Evolutionary conservation across 2,113 vertebrate species (phyloP), one percentile per base, ranked within the genome.

Genomic region (Chionodraco myersi): DNA sequence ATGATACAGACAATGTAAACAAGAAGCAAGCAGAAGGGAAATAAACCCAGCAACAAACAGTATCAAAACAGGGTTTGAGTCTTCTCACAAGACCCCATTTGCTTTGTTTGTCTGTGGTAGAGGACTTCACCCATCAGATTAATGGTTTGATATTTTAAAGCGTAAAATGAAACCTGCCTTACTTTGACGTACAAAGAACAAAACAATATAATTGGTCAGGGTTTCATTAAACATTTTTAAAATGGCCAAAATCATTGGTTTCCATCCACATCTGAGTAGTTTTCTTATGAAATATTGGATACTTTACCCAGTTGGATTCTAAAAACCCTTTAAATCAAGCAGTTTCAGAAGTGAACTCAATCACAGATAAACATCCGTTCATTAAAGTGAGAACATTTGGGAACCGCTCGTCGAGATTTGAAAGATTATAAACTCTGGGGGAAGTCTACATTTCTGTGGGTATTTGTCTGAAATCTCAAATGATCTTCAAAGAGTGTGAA

Each of bases 221-320:
- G 69, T 72, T 30, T 34, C 2, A 68, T 68, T 36, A n/a, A 13
- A 72, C 16, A 15, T 34, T 77, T 26, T 70, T 45, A 62, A 77
- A 58, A 66, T 65, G 11, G 16, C 12, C 45, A n/a, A 53, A 61
- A 62, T 36, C 23, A 67, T 1, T 58, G n/a, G 15, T 34, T 49
- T n/a, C 36, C 44, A 60, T 5, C 11, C 16, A 36, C 18, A 63
- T 57, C 23, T 47, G 18, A 56, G 14, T 54, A 21, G 1, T 18
- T 26, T 77, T 51, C n/a, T n/a, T 52, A 44, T 60, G 2, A 44
- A 62, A 21, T 48, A 56, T 15, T 6, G 4, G 26, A 52, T 16
- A 8, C 12, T 49, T 76, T 9, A 52, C 5, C 57, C 54, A 0
- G 2, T 56, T 26, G 6, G 3, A 34, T 41, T 3, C 51, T 36